These are phyloP conservation scores for Orthosia cruda DNA, from an alignment of 2,888 invertebrate species.

Conservation along the genomic window DNA sequence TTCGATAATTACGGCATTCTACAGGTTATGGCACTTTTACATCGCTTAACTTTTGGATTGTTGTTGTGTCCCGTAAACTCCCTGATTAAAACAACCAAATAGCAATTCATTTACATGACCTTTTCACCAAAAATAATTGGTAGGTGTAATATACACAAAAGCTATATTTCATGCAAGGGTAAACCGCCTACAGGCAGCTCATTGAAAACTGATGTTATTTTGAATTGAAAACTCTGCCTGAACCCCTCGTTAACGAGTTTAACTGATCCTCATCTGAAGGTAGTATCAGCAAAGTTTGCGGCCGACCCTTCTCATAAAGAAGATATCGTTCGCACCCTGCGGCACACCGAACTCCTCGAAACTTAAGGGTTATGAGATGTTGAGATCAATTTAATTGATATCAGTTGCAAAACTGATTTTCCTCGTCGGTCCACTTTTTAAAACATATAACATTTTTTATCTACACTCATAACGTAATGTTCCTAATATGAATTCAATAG, in stretches of 20 bases:
- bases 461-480: too few species aligned
- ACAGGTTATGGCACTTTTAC: too few species aligned
- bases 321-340: conserved; percentile 20
- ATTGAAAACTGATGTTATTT: conserved; percentile 1
- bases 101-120: not conserved
- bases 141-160: not conserved
- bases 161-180: not conserved
- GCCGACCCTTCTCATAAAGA: conserved; percentile 12
- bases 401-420: conserved; percentile 6
- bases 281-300: conserved; percentile 30
- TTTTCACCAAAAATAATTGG: not conserved
- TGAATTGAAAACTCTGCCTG: conserved; percentile 20
- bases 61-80: too few species aligned
- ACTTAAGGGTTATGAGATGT: conserved; percentile 13
- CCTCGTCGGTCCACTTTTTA: too few species aligned
- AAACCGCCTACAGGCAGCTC: not conserved
- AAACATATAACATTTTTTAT: too few species aligned
- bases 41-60: too few species aligned
- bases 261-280: conserved; percentile 21
- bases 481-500: too few species aligned
- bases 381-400: conserved; percentile 24
- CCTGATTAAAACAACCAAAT: too few species aligned
- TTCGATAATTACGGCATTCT: too few species aligned
- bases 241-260: conserved; percentile 20
- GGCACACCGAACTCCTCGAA: conserved; percentile 18